A percentile compares a stretch with the other conserved stretches of the same genome.
Conservation (phyloP, 2,113 vertebrate genomes). For the Lepisosteus oculatus region DNA sequence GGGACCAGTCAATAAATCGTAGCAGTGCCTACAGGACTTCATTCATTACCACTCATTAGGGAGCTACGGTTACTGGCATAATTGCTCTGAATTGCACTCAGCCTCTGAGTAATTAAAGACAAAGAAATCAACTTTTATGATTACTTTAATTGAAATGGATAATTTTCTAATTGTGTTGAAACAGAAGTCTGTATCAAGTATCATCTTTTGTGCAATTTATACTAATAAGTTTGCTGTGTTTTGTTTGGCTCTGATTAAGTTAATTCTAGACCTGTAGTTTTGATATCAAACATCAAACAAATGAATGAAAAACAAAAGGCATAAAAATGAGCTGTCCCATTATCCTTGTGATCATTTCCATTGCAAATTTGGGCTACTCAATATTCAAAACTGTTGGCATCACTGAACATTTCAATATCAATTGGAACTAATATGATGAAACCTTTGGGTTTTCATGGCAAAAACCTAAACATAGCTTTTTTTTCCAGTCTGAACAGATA, state of each 20-base stretch:
- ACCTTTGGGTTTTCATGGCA: too few relatives aligned
- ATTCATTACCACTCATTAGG: background rate
- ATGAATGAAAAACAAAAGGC: too few relatives aligned
- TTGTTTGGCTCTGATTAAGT: background rate
- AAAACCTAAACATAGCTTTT: too few relatives aligned
- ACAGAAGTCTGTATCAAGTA: conserved; percentile 1
- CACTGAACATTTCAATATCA: too few relatives aligned
- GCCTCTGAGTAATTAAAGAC: conserved; percentile 3
- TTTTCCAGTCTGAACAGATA: too few relatives aligned
- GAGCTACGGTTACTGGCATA: background rate
- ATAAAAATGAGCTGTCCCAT: too few relatives aligned
- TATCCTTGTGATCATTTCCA: too few relatives aligned
- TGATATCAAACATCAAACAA: too few relatives aligned
- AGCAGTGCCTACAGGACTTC: background rate
- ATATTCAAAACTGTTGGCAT: too few relatives aligned
- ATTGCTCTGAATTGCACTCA: background rate
- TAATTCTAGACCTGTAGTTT: too few relatives aligned
- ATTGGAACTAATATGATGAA: too few relatives aligned
- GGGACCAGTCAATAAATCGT: background rate
- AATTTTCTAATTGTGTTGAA: conserved; percentile 7
- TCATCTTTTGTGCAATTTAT: background rate
- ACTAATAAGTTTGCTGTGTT: background rate
- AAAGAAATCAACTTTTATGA: background rate
- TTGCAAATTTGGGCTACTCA: too few relatives aligned
- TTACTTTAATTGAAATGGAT: conserved; percentile 8